A percentile compares a stretch with the other conserved stretches of the same genome.
Conservation (phyloP, 2,888 invertebrate genomes). For the Clistopyga incitator region DNA sequence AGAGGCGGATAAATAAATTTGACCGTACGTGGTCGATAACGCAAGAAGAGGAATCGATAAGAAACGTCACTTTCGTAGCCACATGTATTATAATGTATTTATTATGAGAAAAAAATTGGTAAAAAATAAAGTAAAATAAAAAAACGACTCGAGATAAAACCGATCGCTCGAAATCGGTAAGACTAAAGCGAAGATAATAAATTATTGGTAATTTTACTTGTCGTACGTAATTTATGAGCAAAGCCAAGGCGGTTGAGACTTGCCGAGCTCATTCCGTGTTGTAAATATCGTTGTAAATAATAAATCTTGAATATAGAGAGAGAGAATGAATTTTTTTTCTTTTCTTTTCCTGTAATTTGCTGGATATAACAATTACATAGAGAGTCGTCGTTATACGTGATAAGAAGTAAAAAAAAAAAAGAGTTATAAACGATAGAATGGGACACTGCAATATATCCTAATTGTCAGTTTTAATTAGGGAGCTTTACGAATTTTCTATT, state of each 20-base stretch:
- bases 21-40: slow-evolving; percentile 22
- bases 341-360: slow-evolving; percentile 56
- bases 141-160: slow-evolving; percentile 20
- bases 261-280: slow-evolving; percentile 59
- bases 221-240: slow-evolving; percentile 77
- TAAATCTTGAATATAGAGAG: slow-evolving; percentile 42
- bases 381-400: slow-evolving; percentile 73
- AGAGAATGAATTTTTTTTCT: slow-evolving; percentile 57
- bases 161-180: slow-evolving; percentile 26
- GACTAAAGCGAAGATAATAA: slow-evolving; percentile 75
- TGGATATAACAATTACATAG: slow-evolving; percentile 55
- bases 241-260: slow-evolving; percentile 31
- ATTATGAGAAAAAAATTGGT: slow-evolving; percentile 73
- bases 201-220: slow-evolving; percentile 78
- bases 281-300: slow-evolving; percentile 77
- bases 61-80: slow-evolving; percentile 42
- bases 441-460: slow-evolving; percentile 84
- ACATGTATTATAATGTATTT: slow-evolving; percentile 83
- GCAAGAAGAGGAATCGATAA: background rate
- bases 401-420: slow-evolving; percentile 69
- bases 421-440: slow-evolving; percentile 73
- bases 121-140: no score
- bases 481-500: slow-evolving; percentile 79
- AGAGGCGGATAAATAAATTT: slow-evolving; percentile 32
- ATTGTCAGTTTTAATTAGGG: slow-evolving; percentile 82